These are phyloP conservation scores for Lagopus leucura DNA, from an alignment of 2,113 vertebrate genomes.

Conservation along the genomic window DNA sequence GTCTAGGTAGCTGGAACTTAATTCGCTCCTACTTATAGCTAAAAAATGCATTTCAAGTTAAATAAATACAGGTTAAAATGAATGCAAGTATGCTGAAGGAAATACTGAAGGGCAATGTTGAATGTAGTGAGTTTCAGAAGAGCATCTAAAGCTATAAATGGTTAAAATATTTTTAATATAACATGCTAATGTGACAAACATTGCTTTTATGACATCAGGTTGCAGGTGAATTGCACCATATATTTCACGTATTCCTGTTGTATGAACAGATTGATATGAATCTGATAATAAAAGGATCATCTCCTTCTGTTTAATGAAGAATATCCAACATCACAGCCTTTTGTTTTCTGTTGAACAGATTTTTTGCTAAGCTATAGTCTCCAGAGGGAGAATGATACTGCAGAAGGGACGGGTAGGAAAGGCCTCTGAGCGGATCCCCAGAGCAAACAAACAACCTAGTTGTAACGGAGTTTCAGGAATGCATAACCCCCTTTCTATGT, in stretches of 20 bases:
- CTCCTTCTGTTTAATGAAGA: not conserved
- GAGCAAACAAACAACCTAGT: not conserved
- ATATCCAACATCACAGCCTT: not conserved
- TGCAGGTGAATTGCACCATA: not conserved
- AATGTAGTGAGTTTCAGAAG: not conserved
- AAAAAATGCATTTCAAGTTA: not conserved
- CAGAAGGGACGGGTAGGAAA: not conserved
- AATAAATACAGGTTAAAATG: slow-evolving; percentile 2
- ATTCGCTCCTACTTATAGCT: not conserved
- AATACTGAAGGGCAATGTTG: not conserved
- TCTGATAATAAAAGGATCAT: not conserved
- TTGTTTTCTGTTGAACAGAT: not conserved
- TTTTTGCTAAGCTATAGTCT: not conserved
- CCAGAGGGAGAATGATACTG: not conserved
- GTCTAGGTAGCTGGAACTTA: not conserved
- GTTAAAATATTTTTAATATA: not conserved
- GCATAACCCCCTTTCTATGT: accelerated
- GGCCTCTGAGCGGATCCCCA: accelerated
- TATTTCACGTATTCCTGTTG: not conserved
- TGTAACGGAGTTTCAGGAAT: not conserved
- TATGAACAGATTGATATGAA: not conserved
- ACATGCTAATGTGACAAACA: not conserved
- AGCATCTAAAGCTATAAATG: not conserved
- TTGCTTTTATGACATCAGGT: not conserved
- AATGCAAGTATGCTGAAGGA: not conserved